Evolutionary conservation across 2,888 invertebrate genomes (phyloP).

Genomic region (Drosophila prostipennis): DNA sequence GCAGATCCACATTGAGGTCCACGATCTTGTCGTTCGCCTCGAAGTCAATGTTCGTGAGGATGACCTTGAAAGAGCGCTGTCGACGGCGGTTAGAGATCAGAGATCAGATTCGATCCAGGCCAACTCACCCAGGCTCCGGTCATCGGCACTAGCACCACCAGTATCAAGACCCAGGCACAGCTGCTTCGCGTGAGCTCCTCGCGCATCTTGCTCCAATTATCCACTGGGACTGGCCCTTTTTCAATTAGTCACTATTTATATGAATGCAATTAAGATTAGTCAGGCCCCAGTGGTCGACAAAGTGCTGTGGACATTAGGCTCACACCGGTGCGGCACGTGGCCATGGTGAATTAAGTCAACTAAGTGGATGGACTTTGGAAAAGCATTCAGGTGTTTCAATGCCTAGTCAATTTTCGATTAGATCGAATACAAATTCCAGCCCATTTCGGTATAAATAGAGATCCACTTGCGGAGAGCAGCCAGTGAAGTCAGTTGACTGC

Average conservation of each 20-base stretch:
- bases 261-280: slow-evolving; percentile 39
- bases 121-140: slow-evolving; percentile 75
- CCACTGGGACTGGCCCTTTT: slow-evolving; percentile 53
- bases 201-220: slow-evolving; percentile 57
- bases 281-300: slow-evolving; percentile 60
- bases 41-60: slow-evolving; percentile 67
- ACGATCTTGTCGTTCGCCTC: slow-evolving; percentile 66
- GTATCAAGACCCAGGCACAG: slow-evolving; percentile 42
- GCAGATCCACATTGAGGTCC: slow-evolving; percentile 67
- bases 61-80: slow-evolving; percentile 79
- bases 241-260: slow-evolving; percentile 58
- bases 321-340: neutral
- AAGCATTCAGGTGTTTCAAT: slow-evolving; percentile 50
- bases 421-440: slow-evolving; percentile 42
- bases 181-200: slow-evolving; percentile 32
- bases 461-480: neutral
- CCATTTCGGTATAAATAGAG: slow-evolving; percentile 54
- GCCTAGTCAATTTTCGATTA: slow-evolving; percentile 42
- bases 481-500: slow-evolving; percentile 31
- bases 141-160: slow-evolving; percentile 46
- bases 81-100: neutral
- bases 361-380: slow-evolving; percentile 44
- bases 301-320: slow-evolving; percentile 54
- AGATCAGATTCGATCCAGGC: too few species aligned
- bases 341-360: slow-evolving; percentile 42